Base-by-base conservation (phyloP, 2,888 invertebrate species). In the Zeuzera pyrina region DNA sequence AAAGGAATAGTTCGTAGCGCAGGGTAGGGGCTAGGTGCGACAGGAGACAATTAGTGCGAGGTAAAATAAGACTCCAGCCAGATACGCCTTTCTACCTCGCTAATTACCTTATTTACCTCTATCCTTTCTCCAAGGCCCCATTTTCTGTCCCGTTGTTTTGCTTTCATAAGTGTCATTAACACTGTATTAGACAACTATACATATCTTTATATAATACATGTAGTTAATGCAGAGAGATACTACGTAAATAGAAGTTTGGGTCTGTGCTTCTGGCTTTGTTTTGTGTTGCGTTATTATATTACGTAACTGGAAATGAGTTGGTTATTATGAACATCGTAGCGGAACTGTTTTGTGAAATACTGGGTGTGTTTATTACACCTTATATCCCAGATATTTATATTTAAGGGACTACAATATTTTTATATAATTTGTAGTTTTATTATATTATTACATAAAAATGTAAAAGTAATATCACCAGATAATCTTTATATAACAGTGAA, bases 51-150 rank as follows among this genome's bases (percentile, higher is more conserved):
- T 43, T 41, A 40, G 36, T 31, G 33, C 29, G 32, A 31, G 29
- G 31, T 30, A 35, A 40, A 47, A 42, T 48, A 41, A 41, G 35
- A 35, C 29, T 33, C 11, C 14, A 16, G 13, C 21, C 16, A 30
- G 24, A 15, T 11, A 28, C 25, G 23, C 29, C 33, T 29, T 13
- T 12, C 29, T 42, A 43, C 44, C 48, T 45, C 43, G 42, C 53
- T 62, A 62, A 63, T 63, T 63, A 56, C 52, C 57, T 55, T 62
- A 58, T 58, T 62, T 54, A 52, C 54, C 50, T 33, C 43, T 31
- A 50, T 46, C 43, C 41, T 39, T 47, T 43, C 52, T 50, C 43
- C 34, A 30, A 47, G 37, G 41, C 41, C 38, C 41, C 47, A 49
- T 54, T 53, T 54, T 42, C 47, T 41, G 49, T 43, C 42, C 45